A percentile compares a stretch with the other conserved stretches of the same genome.
Conservation (phyloP, 1,140 invertebrate species). For the Cecropterus lyciades region DNA sequence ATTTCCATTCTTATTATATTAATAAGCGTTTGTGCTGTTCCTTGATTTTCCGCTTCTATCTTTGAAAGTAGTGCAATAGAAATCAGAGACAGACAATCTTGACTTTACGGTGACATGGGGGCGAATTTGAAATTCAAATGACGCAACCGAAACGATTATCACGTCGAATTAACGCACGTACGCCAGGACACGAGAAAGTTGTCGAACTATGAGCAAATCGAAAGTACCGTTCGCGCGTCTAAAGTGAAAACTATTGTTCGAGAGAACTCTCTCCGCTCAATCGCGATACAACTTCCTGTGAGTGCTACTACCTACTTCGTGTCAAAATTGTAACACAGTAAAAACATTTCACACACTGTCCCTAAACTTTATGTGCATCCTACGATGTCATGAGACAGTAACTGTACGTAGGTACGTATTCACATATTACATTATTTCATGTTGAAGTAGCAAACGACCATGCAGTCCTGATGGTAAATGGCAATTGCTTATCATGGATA, state of each 20-base stretch:
- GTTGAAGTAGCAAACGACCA: no score
- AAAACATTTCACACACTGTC: no score
- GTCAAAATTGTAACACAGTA: background rate
- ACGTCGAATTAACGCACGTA: conserved; percentile 24
- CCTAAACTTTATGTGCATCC: no score
- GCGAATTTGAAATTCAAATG: conserved; percentile 14
- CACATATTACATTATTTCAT: no score
- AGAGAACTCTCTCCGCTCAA: conserved; percentile 17
- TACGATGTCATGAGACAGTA: no score
- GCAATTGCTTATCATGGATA: no score
- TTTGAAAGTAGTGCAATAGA: no score
- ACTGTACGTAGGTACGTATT: no score
- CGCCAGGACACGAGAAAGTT: conserved; percentile 25
- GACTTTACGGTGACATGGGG: background rate
- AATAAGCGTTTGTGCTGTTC: no score
- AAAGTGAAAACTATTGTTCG: conserved; percentile 32
- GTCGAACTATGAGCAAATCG: conserved; percentile 23
- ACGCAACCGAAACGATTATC: conserved; percentile 10
- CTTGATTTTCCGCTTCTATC: no score
- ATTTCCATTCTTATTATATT: no score
- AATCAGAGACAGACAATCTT: background rate
- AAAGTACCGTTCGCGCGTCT: conserved; percentile 5
- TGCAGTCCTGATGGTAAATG: no score
- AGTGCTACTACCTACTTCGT: background rate
- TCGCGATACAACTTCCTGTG: conserved; percentile 18